Base-by-base conservation (phyloP, 2,113 vertebrate species). In the Petrocephalus zakoni region DNA sequence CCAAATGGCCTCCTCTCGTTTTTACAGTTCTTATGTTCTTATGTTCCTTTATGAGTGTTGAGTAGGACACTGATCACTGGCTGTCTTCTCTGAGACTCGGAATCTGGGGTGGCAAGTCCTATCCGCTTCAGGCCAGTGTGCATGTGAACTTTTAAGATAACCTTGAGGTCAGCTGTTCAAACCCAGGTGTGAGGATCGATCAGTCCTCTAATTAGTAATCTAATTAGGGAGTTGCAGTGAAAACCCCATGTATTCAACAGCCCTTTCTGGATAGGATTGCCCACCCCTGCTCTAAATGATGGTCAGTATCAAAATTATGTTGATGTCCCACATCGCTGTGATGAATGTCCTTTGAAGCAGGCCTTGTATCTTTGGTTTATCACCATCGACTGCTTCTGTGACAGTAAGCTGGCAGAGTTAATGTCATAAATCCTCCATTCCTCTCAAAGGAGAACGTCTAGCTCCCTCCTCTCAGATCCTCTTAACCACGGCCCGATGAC, bases 381-480 rank as follows among this genome's bases (percentile, higher is more conserved):
- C 8, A 25, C 29, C 7, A 78, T 42, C 42, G n/a, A 25, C 22
- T 17, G 51, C 3, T 83, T 85, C 13, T 53, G 0, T 15, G 49
- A 21, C 15, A 9, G 5, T 29, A 2, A 22, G 46, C 5, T n/a
- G 37, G 42, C 22, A 83, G 37, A 53, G 11, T 53, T 53, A 9
- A 53, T 0, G n/a, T 22, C 21, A 88, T 53, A 5, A 75, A 75
- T 22, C 87, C 51, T 52, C 64, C 68, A 81, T 87, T 75, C 29
- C 68, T 53, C 11, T 17, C 46, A 21, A 49, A 49, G 49, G 47
- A 78, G 47, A 25, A 49, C 87, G 22, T 37, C 68, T 47, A 29
- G 29, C 9, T n/a, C 87, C 25, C 53, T 84, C 83, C 83, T 89
- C 89, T 89, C 88, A 86, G 29, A 89, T 89, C 86, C 42, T 55